These are phyloP conservation scores for Typhlichthys subterraneus DNA, from an alignment of 2,797 vertebrate genomes.

Conservation along the genomic window DNA sequence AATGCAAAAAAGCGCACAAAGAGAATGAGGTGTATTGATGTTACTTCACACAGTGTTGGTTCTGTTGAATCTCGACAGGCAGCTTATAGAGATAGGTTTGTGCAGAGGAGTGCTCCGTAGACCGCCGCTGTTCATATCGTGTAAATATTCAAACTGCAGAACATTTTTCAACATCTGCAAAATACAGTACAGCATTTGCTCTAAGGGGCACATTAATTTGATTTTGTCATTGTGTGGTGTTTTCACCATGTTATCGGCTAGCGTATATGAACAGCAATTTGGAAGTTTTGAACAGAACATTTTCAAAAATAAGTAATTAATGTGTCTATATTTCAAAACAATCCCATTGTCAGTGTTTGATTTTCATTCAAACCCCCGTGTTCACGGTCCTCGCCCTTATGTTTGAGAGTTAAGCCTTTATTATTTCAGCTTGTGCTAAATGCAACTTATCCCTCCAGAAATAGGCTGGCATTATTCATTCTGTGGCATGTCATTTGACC, in stretches of 20 bases:
- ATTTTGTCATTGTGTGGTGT: slow-evolving; percentile 13
- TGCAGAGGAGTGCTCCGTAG: slow-evolving; percentile 26
- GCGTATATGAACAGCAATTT: slow-evolving; percentile 6
- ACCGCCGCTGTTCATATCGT: slow-evolving; percentile 26
- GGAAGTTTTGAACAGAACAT: slow-evolving; percentile 13
- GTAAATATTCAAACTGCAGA: slow-evolving; percentile 47
- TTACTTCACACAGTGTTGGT: slow-evolving; percentile 38
- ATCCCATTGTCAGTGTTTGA: slow-evolving; percentile 55
- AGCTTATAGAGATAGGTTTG: slow-evolving; percentile 58
- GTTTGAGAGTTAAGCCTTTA: slow-evolving; percentile 49
- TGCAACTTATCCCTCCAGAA: slow-evolving; percentile 51
- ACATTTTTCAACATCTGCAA: slow-evolving; percentile 56
- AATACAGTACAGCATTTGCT: slow-evolving; percentile 14
- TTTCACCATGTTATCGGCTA: slow-evolving; percentile 21
- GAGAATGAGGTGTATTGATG: slow-evolving; percentile 30
- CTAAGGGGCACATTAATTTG: slow-evolving; percentile 17
- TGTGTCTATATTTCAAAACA: slow-evolving; percentile 41
- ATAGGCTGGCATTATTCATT: slow-evolving; percentile 62
- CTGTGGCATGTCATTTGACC: slow-evolving; percentile 55
- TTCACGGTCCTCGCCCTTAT: slow-evolving; percentile 38
- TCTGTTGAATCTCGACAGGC: slow-evolving; percentile 47
- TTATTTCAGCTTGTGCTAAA: slow-evolving; percentile 45
- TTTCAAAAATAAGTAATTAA: slow-evolving; percentile 37
- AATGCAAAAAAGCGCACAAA: slow-evolving; percentile 31
- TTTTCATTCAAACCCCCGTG: slow-evolving; percentile 60